Conservation (phyloP, 53 echinoderm and acorn worm species). For the Henricia sp. region DNA sequence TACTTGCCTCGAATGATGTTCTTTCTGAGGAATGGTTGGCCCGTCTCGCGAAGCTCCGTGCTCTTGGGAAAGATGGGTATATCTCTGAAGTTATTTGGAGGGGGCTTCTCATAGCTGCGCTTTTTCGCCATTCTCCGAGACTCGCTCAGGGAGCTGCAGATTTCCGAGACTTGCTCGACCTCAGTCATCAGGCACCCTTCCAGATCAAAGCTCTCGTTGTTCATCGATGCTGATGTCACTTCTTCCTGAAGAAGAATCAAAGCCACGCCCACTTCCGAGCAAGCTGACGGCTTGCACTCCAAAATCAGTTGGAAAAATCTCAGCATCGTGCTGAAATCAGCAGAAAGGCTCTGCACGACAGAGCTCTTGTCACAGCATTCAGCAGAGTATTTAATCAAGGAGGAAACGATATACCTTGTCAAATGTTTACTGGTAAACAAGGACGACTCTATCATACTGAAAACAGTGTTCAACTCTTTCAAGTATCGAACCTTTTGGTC, state of each 20-base stretch:
- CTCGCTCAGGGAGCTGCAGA: too few species aligned
- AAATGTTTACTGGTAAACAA: slow-evolving; percentile 21
- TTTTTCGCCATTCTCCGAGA: too few species aligned
- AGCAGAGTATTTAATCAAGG: neutral
- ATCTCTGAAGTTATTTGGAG: too few species aligned
- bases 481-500: neutral
- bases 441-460: slow-evolving; percentile 6
- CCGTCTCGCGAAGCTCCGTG: slow-evolving; percentile 47
- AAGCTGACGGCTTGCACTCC: neutral
- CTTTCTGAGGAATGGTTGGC: slow-evolving; percentile 74
- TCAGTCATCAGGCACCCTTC: neutral
- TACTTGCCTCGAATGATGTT: too few species aligned
- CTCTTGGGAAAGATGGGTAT: slow-evolving; percentile 60
- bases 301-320: neutral
- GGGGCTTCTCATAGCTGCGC: too few species aligned
- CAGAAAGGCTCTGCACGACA: neutral
- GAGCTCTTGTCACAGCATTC: too few species aligned
- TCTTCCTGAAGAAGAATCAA: too few species aligned
- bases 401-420: too few species aligned
- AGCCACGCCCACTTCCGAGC: slow-evolving; percentile 33
- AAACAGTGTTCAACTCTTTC: neutral
- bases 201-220: neutral
- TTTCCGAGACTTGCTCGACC: slow-evolving; percentile 38
- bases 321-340: neutral
- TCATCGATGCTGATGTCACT: too few species aligned